Base-by-base conservation (phyloP, 2,113 vertebrate species). In the Brachypodius melanocephalos region DNA sequence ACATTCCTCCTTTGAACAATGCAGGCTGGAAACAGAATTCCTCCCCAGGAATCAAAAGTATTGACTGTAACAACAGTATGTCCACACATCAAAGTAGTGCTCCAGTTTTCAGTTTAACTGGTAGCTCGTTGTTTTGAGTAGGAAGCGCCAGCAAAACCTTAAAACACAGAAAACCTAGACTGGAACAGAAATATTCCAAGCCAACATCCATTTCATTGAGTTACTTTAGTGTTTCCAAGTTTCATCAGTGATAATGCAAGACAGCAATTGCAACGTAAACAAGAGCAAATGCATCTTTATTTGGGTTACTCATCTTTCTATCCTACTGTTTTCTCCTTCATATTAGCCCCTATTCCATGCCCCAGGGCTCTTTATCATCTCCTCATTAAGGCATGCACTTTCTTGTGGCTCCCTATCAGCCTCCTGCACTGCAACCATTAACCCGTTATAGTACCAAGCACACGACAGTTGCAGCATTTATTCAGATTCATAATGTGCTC, bases 351-450 rank as follows among this genome's bases (percentile, higher is more conserved):
- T 85, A 42, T 95, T 96, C 75, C 75, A 86, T 84, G 92, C 88
- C 85, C 57, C 88, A 61, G 57, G 85, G 82, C 90, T 96, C 61
- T 72, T 93, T 71, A 88, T 65, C 52, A 77, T 59, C 82, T 96
- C 88, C 88, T 96, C 79, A 90, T 96, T 96, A 96, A 96, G 88
- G 52, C 25, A 91, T 69, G 82, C 31, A 93, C 85, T 88, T 97
- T 90, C 63, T 69, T 77, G 36, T 67, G 81, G 65, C 75, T 96
- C 65, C 38, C 75, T 93, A 91, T 86, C 90, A 91, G 90, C 85
- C 88, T 96, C 68, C 82, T 92, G 79, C 59, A 75, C 79, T 86
- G 72, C 83, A 75, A 80, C 36, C 71, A 84, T 96, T 96, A 97
- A 97, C 93, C 90, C 72, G 31, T 97, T 93, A 42, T 2, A 65